phyloP scores from a whole-genome alignment of 2,113 vertebrate genomes.

The Axis porcinus region DNA sequence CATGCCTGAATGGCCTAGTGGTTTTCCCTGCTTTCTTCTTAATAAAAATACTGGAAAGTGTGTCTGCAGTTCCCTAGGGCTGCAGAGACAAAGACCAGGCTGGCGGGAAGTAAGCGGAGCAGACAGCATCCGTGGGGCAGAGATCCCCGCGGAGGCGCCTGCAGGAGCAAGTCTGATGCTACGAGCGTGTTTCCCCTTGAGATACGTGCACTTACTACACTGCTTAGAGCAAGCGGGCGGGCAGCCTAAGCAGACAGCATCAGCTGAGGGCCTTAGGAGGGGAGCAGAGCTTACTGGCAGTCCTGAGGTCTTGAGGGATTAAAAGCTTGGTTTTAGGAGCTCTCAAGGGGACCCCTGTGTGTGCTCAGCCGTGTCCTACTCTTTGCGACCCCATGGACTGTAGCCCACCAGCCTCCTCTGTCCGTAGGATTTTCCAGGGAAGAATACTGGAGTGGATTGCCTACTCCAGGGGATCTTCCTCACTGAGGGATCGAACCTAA shows the following conservation, averaged over 20 bases:
- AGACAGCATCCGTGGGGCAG: not conserved
- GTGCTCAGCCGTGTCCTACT: not conserved
- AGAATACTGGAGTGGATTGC: not conserved
- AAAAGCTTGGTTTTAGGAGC: not conserved
- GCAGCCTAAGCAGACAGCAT: not conserved
- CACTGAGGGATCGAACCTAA: accelerated
- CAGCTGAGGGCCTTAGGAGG: not conserved
- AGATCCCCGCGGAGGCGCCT: not conserved
- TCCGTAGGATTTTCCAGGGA: not conserved
- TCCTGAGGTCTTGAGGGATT: not conserved
- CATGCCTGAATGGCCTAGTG: not conserved
- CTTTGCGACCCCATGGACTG: not conserved
- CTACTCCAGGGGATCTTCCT: not conserved
- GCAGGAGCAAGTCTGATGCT: not conserved
- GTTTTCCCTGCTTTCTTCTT: not conserved
- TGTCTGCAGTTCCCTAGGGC: not conserved
- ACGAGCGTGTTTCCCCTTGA: accelerated
- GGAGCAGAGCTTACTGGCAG: accelerated
- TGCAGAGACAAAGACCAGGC: not conserved
- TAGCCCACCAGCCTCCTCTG: not conserved
- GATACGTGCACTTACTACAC: accelerated
- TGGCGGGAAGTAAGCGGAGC: not conserved
- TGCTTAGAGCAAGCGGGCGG: not conserved
- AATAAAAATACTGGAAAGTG: not conserved
- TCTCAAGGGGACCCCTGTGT: not conserved